Evolutionary conservation across 2,888 invertebrate species (phyloP), one percentile per base, ranked within the genome.

Genomic region (Eupithecia dodoneata): DNA sequence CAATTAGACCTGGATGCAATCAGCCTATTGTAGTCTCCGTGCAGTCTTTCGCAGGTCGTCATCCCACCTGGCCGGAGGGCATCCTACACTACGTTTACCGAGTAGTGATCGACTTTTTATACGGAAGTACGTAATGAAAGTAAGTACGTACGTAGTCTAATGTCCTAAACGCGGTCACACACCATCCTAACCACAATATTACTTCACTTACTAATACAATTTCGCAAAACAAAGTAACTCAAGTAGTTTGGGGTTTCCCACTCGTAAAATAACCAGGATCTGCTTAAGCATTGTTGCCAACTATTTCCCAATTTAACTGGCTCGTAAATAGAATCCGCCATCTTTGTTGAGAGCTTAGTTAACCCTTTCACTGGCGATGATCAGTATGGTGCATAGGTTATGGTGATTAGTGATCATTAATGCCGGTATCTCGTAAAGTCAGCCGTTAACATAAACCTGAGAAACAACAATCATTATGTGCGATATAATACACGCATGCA

Each of bases 221-320:
- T 66, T 66, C 13, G 42, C 42, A 41, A 42, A 42, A 42, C 66
- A 13, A 41, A 66, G 42, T 63, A 42, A 15, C 66, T 13, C 5
- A 2, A 30, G 66, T 41, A 66, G 42, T 15, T 42, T 42, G 42
- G 42, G 66, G 41, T 42, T 66, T 66, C 66, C 42, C 66, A 66
- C 66, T 42, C 42, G 42, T 66, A 66, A 66, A 66, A 65, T 65
- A 65, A 63, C 63, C 63, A 63, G 63, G 30, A 63, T 63, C 63
- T 63, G 3, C 63, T 63, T 30, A 30, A 63, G 18, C 63, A 63
- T 63, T 63, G 63, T 63, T 63, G 63, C 63, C 63, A 63, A 63
- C 63, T 63, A 63, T 42, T 66, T 41, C 66, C 66, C 41, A 66
- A 66, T 66, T 66, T 66, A 41, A 66, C 66, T 13, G 2, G 15